Base-by-base conservation (phyloP, 2,113 vertebrate genomes). In the Penelope pileata region DNA sequence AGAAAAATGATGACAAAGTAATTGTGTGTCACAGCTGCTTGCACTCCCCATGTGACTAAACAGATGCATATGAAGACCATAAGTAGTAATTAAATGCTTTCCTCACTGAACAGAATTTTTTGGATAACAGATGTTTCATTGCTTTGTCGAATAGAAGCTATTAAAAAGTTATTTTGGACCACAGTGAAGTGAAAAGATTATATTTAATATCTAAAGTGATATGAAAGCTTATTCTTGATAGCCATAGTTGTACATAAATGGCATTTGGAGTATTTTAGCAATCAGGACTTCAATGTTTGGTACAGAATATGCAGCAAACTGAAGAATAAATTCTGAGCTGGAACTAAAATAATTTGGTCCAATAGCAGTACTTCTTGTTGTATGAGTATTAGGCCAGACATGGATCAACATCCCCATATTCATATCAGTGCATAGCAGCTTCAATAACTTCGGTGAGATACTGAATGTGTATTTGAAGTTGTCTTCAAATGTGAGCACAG, bases 81-180 rank as follows among this genome's bases (percentile, higher is more conserved):
- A 84, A 87, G 70, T 85, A 84, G 91, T 68, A 74, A 70, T 66
- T 77, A 88, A 86, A 89, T 74, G 75, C 72, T 89, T 93, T 93
- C 72, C 40, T 81, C 64, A 30, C 50, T 60, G 64, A 88, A 72
- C 64, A 93, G 83, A 34, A 3, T n/a, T 88, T 74, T 51, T 45
- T 45, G 64, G 48, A 3, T 81, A 67, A 38, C 42, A 91, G 64
- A 62, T 67, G 83, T 90, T 94, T 75, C 45, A 32, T 19, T 90
- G 59, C 68, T 86, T 58, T 83, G 60, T 64, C 50, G 54, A 56
- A 50, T 12, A 45, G 30, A 40, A 75, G 29, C 24, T 12, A 51
- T 72, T 81, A 62, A 36, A 85, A 36, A 45, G 30, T 75, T 86
- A 8, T 66, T 76, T 83, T 56, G 69, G 22, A 75, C 34, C 50